Conservation (phyloP, 2,113 vertebrate genomes). For the Todiramphus chloris region DNA sequence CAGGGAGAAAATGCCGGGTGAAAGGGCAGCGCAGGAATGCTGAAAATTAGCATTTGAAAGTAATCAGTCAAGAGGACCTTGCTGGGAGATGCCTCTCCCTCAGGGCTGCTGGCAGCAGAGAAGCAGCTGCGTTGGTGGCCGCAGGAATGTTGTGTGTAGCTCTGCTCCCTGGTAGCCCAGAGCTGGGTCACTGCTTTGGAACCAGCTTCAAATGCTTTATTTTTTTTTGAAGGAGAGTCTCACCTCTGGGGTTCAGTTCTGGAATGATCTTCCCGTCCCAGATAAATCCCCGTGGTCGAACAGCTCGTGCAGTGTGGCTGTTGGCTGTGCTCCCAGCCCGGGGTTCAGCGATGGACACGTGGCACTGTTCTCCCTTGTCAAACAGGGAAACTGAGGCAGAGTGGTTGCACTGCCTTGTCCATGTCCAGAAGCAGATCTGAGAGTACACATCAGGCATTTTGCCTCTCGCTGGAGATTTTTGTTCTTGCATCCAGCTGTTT, state of each 20-base stretch:
- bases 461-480: not conserved
- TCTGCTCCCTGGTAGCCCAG: not conserved
- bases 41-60: not conserved
- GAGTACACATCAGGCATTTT: not conserved
- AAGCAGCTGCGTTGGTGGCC: not conserved
- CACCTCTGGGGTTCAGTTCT: not conserved
- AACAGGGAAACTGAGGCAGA: not conserved
- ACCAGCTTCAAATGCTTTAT: slow-evolving; percentile 41
- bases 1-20: not conserved
- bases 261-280: not conserved
- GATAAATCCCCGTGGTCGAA: not conserved
- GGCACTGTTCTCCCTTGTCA: not conserved
- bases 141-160: not conserved
- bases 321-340: not conserved
- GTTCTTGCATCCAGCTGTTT: not conserved
- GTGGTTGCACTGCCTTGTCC: not conserved
- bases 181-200: slow-evolving; percentile 9
- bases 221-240: not conserved
- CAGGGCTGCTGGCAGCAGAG: not conserved
- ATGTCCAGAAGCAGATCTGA: not conserved
- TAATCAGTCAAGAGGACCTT: not conserved
- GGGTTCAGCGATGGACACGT: fast-evolving
- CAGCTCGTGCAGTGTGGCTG: not conserved
- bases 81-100: not conserved
- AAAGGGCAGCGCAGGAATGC: not conserved